Base-by-base conservation (phyloP, 1,140 invertebrate genomes). In the Lutraria rhynchaena region DNA sequence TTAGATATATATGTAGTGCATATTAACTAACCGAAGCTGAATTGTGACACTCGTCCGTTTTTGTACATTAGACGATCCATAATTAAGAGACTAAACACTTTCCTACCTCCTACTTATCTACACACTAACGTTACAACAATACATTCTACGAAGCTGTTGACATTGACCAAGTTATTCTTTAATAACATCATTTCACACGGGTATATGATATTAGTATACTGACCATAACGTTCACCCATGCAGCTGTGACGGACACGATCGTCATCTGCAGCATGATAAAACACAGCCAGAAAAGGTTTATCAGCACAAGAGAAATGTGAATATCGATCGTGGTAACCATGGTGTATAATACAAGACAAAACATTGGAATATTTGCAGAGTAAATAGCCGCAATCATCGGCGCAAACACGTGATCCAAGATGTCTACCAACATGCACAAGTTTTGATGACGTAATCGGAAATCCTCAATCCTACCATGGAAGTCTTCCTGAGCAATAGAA, bases 301-400 rank as follows among this genome's bases (percentile, higher is more conserved):
- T 80, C 51, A 80, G 65, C 63, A 80, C 33, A 31, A 80, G 5
- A 17, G 76, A 80, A 33, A 80, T 46, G 37, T 80, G 76, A 19
- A 80, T 69, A 17, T 69, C 51, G 9, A 80, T 41, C 13, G 76
- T 58, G 3, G 63, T 69, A n/a, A 80, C 65, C 51, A 80, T 57
- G 0, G 76, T 80, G 53, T 80, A 80, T 35, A 80, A 51, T 11
- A 80, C 76, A 9, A 80, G 37, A 46, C 76, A 80, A 44, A 80
- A 80, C 76, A 80, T 80, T 29, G 76, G 76, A 60, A 80, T 70
- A 70, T 80, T 80, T 19, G 76, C 76, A 13, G n/a, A n/a, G 60
- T 49, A 80, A 17, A 70, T 33, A 1, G 65, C 76, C 24, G 76
- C 76, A 27, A 80, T 44, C 65, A 80, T 70, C 3, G 76, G 65